Base-by-base conservation (phyloP, 2,888 invertebrate species). In the Dryadula phaetusa region DNA sequence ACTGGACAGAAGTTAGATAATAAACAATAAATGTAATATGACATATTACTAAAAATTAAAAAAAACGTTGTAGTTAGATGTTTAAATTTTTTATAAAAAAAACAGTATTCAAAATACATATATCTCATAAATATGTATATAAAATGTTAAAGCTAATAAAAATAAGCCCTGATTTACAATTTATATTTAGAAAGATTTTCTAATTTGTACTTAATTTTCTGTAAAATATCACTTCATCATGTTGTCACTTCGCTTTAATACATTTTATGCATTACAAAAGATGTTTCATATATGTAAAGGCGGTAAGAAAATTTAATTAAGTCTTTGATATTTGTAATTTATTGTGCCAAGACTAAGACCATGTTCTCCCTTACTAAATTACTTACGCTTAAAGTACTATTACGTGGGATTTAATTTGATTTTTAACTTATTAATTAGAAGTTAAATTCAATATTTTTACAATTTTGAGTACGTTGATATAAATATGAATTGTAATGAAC, bases 251-350 rank as follows among this genome's bases (percentile, higher is more conserved):
- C 4, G 0, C 46, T 62, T n/a, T 40, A 56, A 56, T 22, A 56
- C 37, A 56, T 22, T 56, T 22, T 22, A 22, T n/a, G 37, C 37
- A 56, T 40, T n/a, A 40, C 37, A 56, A 37, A 52, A 56, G 40
- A 37, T 37, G 37, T 56, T 22, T n/a, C 56, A 56, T 22, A 54
- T 34, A 34, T 25, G 60, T 18, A 25, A 18, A 12, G 25, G 42
- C 12, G 60, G 60, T 60, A 44, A 44, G 60, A 60, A 60, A 44
- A 32, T 60, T 60, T 60, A 60, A 32, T 60, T 60, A 60, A 60
- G 58, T 16, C 28, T 60, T 44, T 60, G 34, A 56, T 37, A 56
- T 37, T 56, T 37, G 54, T 54, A 58, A 58, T 58, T 58, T 58
- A 58, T 44, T 44, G 25, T 60, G 12, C 37, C n/a, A 5, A 37